These are phyloP conservation scores for Aviceda subcristata DNA, from an alignment of 2,113 vertebrate species.

Conservation along the genomic window DNA sequence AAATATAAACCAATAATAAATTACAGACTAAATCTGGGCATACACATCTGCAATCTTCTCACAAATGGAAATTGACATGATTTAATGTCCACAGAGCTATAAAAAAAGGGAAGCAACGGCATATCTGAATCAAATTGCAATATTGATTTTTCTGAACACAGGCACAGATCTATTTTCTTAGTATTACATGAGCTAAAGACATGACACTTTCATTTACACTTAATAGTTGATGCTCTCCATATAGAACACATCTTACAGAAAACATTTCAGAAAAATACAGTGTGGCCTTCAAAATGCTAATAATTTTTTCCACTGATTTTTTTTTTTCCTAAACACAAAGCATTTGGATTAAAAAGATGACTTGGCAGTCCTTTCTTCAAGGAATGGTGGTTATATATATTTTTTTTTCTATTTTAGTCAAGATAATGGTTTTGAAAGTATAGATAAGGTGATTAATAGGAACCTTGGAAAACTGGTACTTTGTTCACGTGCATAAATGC, in stretches of 20 bases:
- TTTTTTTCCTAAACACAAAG: not conserved
- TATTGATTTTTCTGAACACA: not conserved
- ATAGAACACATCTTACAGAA: not conserved
- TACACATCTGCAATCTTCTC: not conserved
- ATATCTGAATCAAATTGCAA: not conserved
- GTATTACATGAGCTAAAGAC: not conserved
- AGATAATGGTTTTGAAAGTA: not conserved
- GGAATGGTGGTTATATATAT: not conserved
- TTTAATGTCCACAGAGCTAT: not conserved
- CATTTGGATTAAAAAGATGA: not conserved
- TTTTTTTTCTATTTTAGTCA: not conserved
- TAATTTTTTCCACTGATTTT: not conserved
- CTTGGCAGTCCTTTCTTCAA: not conserved
- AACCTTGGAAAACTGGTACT: not conserved
- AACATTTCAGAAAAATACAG: not conserved
- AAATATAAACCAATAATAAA: not conserved
- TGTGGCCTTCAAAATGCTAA: not conserved
- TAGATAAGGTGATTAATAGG: not conserved
- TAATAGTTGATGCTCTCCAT: not conserved
- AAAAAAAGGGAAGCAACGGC: not conserved
- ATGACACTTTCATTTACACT: not conserved
- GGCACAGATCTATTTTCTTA: not conserved
- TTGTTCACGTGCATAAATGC: not conserved
- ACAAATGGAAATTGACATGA: not conserved
- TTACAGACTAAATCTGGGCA: not conserved